Percentiles rank a stretch among this genome's conserved stretches.
These are phyloP conservation scores for Euzetes globulus DNA, from an alignment of 2,888 invertebrate species.

Conservation along the genomic window DNA sequence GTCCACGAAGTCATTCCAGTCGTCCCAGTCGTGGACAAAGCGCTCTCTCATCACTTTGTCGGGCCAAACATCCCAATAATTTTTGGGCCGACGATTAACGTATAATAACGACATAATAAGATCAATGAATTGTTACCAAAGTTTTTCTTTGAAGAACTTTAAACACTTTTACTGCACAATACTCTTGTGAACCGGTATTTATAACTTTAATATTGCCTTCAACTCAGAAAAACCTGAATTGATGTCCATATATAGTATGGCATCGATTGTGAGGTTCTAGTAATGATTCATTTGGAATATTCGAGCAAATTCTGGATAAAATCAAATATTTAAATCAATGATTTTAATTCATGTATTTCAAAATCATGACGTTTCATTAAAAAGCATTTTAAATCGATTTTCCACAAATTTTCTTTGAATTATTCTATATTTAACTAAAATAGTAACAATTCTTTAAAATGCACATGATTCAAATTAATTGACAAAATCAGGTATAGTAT, in stretches of 20 bases:
- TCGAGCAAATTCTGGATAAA: not conserved
- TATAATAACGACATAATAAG: not conserved
- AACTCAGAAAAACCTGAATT: not conserved
- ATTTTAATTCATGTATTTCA: too few relatives aligned
- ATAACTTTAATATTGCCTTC: not conserved
- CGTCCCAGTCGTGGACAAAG: conserved; percentile 1
- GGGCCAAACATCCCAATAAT: conserved; percentile 1
- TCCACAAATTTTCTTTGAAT: too few relatives aligned
- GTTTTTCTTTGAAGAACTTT: not conserved
- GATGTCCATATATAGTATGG: not conserved
- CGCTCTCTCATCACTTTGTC: not conserved
- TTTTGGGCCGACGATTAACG: not conserved
- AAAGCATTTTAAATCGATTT: too few relatives aligned
- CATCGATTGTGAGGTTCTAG: not conserved
- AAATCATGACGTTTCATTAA: too few relatives aligned
- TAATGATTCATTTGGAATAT: conserved; percentile 15
- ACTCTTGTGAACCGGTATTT: not conserved
- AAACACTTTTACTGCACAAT: not conserved
- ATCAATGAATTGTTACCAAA: not conserved
- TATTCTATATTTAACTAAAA: too few relatives aligned
- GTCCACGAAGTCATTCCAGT: conserved; percentile 3
- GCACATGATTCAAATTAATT: too few relatives aligned
- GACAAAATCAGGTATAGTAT: too few relatives aligned
- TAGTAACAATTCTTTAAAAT: too few relatives aligned
- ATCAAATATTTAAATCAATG: too few relatives aligned